Conservation (phyloP, 1,140 invertebrate species). For the Cherax destructor region DNA sequence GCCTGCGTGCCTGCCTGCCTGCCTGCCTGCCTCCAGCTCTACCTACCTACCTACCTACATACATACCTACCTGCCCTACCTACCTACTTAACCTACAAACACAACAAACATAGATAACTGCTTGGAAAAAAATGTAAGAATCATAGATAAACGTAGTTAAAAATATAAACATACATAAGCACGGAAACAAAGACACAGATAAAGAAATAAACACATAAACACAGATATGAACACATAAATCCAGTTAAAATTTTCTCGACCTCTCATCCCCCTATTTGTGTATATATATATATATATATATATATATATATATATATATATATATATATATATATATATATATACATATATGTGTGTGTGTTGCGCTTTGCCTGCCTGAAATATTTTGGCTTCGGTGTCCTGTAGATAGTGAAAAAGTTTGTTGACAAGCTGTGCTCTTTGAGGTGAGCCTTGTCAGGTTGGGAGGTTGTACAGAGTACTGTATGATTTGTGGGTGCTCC, state of each 20-base stretch:
- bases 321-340: slow-evolving; percentile 6
- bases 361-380: background rate
- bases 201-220: background rate
- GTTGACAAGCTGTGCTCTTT: no score
- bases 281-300: background rate
- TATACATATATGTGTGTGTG: background rate
- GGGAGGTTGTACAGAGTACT: no score
- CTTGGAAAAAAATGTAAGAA: background rate
- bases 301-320: slow-evolving; percentile 6
- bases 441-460: no score
- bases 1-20: no score
- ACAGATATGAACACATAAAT: background rate
- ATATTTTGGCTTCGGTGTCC: no score
- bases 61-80: no score
- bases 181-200: background rate
- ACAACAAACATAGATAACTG: background rate
- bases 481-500: no score
- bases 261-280: no score
- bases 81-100: no score
- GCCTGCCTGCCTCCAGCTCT: no score
- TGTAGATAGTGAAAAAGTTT: no score
- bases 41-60: no score
- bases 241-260: background rate
- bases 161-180: background rate
- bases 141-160: background rate